Conservation (phyloP, 2,888 invertebrate genomes). For the Pyrrhosoma nymphula region DNA sequence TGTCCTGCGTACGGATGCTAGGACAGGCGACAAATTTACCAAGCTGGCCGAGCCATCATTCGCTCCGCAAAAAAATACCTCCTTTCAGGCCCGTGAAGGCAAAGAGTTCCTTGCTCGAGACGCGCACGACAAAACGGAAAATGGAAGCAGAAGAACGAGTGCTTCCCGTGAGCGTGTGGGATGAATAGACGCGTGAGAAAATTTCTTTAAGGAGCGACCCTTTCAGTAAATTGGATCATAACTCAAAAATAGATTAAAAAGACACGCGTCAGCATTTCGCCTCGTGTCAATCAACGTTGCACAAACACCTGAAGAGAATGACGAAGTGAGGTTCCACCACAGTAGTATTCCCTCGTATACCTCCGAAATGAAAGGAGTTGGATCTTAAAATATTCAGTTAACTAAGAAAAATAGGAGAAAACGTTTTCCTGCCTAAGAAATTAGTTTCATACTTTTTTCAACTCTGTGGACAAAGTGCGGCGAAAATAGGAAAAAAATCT, state of each 20-base stretch:
- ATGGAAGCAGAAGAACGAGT: not conserved
- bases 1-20: not conserved
- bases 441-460: too few species aligned
- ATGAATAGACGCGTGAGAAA: not conserved
- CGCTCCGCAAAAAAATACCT: not conserved
- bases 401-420: not conserved
- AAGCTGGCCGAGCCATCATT: not conserved
- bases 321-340: not conserved
- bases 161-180: not conserved
- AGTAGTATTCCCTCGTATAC: not conserved
- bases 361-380: not conserved
- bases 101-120: not conserved
- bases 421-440: too few species aligned
- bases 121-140: not conserved
- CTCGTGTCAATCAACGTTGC: not conserved
- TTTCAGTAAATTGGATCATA: not conserved
- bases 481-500: too few species aligned
- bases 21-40: constrained; percentile 8
- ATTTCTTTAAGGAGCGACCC: not conserved
- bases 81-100: too few species aligned
- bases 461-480: too few species aligned
- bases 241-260: constrained; percentile 1
- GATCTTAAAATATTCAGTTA: not conserved
- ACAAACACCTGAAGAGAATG: not conserved
- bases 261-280: not conserved